A percentile compares a stretch with the other conserved stretches of the same genome.
Conservation (phyloP, 1,140 invertebrate genomes). For the Oncopeltus fasciatus region DNA sequence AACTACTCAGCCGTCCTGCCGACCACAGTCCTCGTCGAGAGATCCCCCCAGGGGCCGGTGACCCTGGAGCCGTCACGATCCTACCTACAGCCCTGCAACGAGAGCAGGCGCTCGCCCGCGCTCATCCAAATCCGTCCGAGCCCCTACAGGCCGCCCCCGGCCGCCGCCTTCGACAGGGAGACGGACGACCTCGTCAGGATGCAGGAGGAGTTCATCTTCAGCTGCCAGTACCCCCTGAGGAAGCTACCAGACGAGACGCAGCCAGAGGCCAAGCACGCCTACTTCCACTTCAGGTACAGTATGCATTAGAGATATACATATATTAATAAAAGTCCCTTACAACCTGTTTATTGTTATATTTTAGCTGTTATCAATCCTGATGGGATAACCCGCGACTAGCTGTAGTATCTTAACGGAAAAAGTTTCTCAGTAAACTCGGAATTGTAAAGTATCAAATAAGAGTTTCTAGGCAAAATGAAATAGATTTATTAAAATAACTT, state of each 20-base stretch:
- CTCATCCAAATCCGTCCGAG: background rate
- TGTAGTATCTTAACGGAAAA: background rate
- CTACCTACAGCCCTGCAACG: background rate
- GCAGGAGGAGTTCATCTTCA: constrained; percentile 12
- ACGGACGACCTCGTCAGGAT: constrained; percentile 2
- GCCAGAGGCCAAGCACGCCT: background rate
- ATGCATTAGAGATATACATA: background rate
- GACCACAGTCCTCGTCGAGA: background rate
- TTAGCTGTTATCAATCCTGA: too few relatives aligned
- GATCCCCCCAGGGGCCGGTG: background rate
- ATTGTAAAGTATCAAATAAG: background rate
- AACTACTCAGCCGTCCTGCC: background rate
- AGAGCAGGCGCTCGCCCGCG: background rate
- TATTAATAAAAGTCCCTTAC: background rate
- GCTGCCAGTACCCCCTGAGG: constrained; percentile 4
- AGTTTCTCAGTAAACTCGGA: background rate
- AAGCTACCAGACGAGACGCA: background rate
- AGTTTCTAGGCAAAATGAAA: background rate
- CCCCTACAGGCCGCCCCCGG: background rate
- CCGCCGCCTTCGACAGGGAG: background rate
- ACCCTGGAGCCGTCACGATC: background rate
- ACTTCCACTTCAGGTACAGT: too few relatives aligned
- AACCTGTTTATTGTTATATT: background rate
- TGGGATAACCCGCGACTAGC: too few relatives aligned
- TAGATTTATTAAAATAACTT: too few relatives aligned